phyloP scores from a whole-genome alignment of 2,797 vertebrate genomes.

The Thalassophryne amazonica region DNA sequence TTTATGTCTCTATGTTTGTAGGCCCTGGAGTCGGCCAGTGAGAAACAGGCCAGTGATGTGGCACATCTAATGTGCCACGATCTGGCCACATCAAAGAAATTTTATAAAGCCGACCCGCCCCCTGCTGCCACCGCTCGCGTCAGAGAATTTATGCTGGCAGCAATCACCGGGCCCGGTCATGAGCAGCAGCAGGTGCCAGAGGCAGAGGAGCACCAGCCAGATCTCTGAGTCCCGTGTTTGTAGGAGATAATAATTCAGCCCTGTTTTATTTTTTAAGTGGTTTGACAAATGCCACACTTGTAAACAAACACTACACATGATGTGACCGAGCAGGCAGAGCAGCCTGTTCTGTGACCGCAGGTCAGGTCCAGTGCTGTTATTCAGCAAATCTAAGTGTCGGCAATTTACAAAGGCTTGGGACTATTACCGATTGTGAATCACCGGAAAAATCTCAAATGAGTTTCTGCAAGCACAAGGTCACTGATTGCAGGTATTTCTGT shows the following conservation, averaged over 20 bases:
- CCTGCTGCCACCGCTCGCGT: too few relatives aligned
- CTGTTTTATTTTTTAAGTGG: not conserved
- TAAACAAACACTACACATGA: not conserved
- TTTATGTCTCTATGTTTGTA: too few relatives aligned
- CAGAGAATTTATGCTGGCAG: too few relatives aligned
- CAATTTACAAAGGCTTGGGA: constrained; percentile 6
- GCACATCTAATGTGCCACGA: too few relatives aligned
- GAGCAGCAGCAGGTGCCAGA: too few relatives aligned
- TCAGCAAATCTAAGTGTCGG: constrained; percentile 3
- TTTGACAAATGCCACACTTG: not conserved
- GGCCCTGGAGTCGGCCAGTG: too few relatives aligned
- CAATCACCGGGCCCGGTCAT: too few relatives aligned
- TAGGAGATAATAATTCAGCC: not conserved
- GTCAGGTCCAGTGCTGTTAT: constrained; percentile 24
- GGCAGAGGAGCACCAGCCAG: too few relatives aligned
- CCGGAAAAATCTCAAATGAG: constrained; percentile 7
- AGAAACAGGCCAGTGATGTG: too few relatives aligned
- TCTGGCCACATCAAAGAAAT: too few relatives aligned
- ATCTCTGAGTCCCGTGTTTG: too few relatives aligned
- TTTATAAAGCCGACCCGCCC: too few relatives aligned
- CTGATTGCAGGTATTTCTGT: not conserved
- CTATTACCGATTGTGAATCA: constrained; percentile 1
- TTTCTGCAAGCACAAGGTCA: constrained; percentile 1
- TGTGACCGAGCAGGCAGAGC: not conserved
- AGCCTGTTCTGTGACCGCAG: constrained; percentile 3